phyloP scores from a whole-genome alignment of 2,797 vertebrate species.

The Salarias fasciatus region DNA sequence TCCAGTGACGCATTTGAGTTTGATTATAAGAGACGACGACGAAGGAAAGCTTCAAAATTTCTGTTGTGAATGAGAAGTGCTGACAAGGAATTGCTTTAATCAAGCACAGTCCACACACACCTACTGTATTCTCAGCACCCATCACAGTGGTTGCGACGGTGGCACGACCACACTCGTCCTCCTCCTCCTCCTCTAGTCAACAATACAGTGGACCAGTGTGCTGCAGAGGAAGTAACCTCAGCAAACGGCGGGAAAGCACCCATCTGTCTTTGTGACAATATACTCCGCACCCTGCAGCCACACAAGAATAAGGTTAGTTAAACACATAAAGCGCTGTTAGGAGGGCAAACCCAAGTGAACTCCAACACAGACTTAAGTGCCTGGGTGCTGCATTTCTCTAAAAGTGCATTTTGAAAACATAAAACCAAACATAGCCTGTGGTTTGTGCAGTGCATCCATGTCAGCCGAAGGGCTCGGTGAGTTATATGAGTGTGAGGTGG shows the following conservation, averaged over 20 bases:
- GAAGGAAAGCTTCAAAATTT: too few relatives aligned
- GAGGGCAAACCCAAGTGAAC: neutral
- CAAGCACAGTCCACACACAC: slow-evolving; percentile 4
- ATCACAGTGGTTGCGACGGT: too few relatives aligned
- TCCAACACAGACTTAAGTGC: neutral
- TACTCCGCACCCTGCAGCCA: neutral
- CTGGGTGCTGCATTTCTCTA: neutral
- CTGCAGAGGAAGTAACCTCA: neutral
- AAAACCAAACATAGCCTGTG: neutral
- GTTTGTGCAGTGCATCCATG: neutral
- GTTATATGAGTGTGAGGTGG: neutral
- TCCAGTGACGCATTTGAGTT: too few relatives aligned
- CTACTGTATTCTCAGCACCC: neutral
- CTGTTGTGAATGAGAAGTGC: too few relatives aligned
- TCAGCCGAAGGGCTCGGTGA: slow-evolving; percentile 5
- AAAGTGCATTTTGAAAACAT: neutral
- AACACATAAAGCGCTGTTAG: neutral
- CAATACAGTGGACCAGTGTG: neutral
- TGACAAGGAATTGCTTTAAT: neutral
- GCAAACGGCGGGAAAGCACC: neutral
- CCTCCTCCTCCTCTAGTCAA: neutral
- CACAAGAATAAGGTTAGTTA: neutral
- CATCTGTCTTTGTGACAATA: neutral
- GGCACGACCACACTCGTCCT: neutral
- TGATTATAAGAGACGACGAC: too few relatives aligned